Conservation (phyloP, 2,113 vertebrate genomes). For the Pachycephala philippinensis region DNA sequence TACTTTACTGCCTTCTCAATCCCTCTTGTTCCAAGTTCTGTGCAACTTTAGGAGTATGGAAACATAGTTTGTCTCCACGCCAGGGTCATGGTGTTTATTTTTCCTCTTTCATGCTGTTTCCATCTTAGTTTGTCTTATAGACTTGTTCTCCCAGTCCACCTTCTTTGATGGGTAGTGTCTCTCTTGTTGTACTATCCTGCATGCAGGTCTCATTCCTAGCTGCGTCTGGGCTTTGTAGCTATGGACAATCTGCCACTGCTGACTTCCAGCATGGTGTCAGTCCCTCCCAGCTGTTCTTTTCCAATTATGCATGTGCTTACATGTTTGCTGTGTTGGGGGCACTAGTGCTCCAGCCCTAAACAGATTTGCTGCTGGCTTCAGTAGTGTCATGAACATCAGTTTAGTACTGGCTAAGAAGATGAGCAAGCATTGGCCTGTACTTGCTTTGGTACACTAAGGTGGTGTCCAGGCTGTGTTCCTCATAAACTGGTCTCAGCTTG, state of each 20-base stretch:
- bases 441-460: not conserved
- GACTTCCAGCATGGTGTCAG: not conserved
- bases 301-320: not conserved
- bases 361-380: not conserved
- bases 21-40: not conserved
- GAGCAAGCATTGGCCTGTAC: not conserved
- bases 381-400: not conserved
- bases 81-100: not conserved
- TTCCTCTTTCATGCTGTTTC: not conserved
- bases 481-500: not conserved
- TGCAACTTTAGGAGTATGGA: not conserved
- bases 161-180: not conserved
- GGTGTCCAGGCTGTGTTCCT: not conserved
- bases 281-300: not conserved
- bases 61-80: not conserved
- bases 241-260: fast-evolving
- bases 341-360: not conserved
- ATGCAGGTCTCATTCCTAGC: not conserved
- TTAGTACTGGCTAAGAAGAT: not conserved
- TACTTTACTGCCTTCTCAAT: not conserved
- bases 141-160: not conserved
- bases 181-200: not conserved
- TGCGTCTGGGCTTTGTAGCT: not conserved
- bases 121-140: not conserved
- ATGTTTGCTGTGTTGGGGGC: not conserved